Conservation (phyloP, 1,140 invertebrate genomes). For the Trypoxylus dichotomus region DNA sequence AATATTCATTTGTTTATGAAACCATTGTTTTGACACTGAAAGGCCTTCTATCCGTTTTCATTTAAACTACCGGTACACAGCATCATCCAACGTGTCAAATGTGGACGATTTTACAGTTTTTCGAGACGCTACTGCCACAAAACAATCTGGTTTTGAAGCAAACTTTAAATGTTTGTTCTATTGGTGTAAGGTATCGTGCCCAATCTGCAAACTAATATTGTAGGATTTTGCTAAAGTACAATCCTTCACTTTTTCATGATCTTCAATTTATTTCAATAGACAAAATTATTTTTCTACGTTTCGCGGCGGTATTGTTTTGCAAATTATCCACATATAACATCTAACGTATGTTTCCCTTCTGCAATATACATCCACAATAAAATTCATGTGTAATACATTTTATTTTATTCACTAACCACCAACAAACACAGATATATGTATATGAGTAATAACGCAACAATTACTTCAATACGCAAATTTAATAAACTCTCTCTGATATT, state of each 20-base stretch:
- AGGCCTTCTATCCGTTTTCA: background rate
- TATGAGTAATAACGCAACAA: background rate
- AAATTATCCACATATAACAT: background rate
- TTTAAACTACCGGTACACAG: background rate
- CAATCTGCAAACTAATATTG: background rate
- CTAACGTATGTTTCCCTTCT: background rate
- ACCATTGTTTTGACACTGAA: background rate
- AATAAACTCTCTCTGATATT: background rate
- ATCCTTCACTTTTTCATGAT: background rate
- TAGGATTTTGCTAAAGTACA: background rate
- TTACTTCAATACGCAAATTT: background rate
- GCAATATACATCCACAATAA: background rate
- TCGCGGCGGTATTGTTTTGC: background rate
- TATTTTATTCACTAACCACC: background rate
- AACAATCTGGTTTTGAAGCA: background rate
- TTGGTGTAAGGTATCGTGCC: background rate
- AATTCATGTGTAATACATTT: background rate
- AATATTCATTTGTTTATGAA: conserved; percentile 23
- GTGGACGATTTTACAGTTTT: background rate
- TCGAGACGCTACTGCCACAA: background rate
- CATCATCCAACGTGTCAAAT: conserved; percentile 5
- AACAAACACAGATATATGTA: background rate
- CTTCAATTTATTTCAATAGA: conserved; percentile 1
- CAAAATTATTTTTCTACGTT: background rate
- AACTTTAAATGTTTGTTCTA: background rate